Base-by-base conservation (phyloP, 2,113 vertebrate genomes). In the Phalacrocorax aristotelis region DNA sequence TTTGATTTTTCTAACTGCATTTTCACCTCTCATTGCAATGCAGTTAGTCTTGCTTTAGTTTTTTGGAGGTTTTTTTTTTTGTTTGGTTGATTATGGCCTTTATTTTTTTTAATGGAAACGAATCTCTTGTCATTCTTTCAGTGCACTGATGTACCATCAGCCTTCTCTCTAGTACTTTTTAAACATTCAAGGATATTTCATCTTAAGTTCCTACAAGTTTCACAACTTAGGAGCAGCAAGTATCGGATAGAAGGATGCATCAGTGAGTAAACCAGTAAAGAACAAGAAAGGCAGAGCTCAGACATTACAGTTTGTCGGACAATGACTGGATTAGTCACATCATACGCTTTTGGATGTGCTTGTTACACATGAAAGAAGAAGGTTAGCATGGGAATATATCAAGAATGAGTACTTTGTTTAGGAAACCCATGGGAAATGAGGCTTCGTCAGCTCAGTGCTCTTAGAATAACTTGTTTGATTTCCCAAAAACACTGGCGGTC, bases 251-350 rank as follows among this genome's bases (percentile, higher is more conserved):
- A 71, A 54, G 34, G n/a, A 80, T 16, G 38, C 9, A n/a, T 38
- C 18, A 44, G 30, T 46, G n/a, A 74, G 3, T 49, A 74, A 93
- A 88, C 1, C 4, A 36, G 10, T 12, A 40, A 60, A 40, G 23
- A 86, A 5, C 13, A 76, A 57, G 49, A 52, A 49, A 27, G 21
- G 18, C 21, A 85, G 21, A 82, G 5, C 18, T 83, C 34, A 48
- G 22, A 22, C 2, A 6, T 40, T 8, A 20, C 0, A 0, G 8
- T 49, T 89, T 87, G 10, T 38, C 5, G 1, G 15, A 26, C 10
- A 44, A 18, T 48, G 26, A 66, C 20, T 25, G 40, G 10, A 34
- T 8, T 14, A 68, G 13, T 64, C 18, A 69, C 27, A n/a, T 61
- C 36, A 26, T 0, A 1, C 5, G 40, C 7, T 87, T 84, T 25